phyloP scores from a whole-genome alignment of 2,888 invertebrate genomes.

The Trichogramma dendrolimi region DNA sequence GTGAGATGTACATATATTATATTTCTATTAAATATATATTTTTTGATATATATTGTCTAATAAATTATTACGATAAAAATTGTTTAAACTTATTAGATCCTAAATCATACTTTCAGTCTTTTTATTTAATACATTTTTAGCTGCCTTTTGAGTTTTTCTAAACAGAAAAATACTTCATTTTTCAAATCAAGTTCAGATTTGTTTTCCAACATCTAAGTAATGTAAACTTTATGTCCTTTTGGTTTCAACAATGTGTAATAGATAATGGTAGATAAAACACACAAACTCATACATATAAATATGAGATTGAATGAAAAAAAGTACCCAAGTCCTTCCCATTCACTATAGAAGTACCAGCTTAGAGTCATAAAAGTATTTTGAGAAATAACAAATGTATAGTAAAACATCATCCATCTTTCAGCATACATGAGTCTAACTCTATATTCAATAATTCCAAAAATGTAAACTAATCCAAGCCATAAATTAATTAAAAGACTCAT shows the following conservation, averaged over 20 bases:
- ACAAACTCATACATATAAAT: slow-evolving; percentile 54
- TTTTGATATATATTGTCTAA: too few species aligned
- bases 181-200: too few species aligned
- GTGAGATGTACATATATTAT: too few species aligned
- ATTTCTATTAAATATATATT: too few species aligned
- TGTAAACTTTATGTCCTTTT: slow-evolving; percentile 43
- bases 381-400: slow-evolving; percentile 62
- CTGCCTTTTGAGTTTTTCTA: background rate
- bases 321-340: slow-evolving; percentile 69
- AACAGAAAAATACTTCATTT: background rate
- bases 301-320: slow-evolving; percentile 63
- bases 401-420: slow-evolving; percentile 66
- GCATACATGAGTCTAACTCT: slow-evolving; percentile 72
- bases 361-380: slow-evolving; percentile 69
- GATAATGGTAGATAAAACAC: slow-evolving; percentile 41
- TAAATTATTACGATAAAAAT: too few species aligned
- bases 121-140: background rate
- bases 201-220: slow-evolving; percentile 25
- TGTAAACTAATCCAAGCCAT: slow-evolving; percentile 69
- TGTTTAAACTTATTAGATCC: too few species aligned
- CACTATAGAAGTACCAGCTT: slow-evolving; percentile 61
- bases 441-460: slow-evolving; percentile 75
- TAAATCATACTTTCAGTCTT: background rate
- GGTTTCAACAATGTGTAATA: slow-evolving; percentile 45
- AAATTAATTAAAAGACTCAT: slow-evolving; percentile 50